Evolutionary conservation across 2,113 vertebrate genomes (phyloP), one percentile per base, ranked within the genome.

Genomic region (Pelecanus crispus): DNA sequence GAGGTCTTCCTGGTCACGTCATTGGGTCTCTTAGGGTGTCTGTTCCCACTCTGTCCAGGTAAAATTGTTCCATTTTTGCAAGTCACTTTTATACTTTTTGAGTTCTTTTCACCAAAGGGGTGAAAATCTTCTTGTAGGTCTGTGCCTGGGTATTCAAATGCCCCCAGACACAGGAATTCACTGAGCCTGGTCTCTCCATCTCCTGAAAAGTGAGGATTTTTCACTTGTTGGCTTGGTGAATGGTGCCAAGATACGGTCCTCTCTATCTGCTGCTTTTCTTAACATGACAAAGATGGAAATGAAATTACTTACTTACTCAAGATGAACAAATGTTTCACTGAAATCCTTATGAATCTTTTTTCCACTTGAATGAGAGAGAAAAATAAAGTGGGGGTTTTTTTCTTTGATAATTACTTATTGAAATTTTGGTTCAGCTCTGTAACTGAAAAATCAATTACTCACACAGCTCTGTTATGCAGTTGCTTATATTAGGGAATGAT

Each of bases 401-500:
- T 63, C 13, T 91, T 89, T 78, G 24, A 59, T 79, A 86, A 78
- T 66, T 77, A 5, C 31, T 70, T 84, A 47, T 4, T 4, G 5
- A 52, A 26, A 10, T 80, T 93, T 94, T 86, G 8, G 6, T 84
- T 95, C 63, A 81, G 49, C 22, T 74, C 65, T 83, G 63, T 61
- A 94, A 81, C n/a, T 84, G 72, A 96, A 95, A 94, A 92, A 82
- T 81, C 53, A 72, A 9, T 88, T 66, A 52, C 36, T 91, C 53
- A 73, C 59, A 68, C 34, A 68, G 26, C 24, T 88, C 72, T 75
- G 22, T 66, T 95, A 77, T 73, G n/a, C 67, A 70, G 32, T 56
- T 70, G 19, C 38, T 93, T 91, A n/a, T 58, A 28, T n/a, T 71
- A 86, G 32, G 19, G 42, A 81, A 71, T 86, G 63, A 92, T 91